phyloP scores from a whole-genome alignment of 1,140 invertebrate genomes.

The Euwallacea fornicatus region DNA sequence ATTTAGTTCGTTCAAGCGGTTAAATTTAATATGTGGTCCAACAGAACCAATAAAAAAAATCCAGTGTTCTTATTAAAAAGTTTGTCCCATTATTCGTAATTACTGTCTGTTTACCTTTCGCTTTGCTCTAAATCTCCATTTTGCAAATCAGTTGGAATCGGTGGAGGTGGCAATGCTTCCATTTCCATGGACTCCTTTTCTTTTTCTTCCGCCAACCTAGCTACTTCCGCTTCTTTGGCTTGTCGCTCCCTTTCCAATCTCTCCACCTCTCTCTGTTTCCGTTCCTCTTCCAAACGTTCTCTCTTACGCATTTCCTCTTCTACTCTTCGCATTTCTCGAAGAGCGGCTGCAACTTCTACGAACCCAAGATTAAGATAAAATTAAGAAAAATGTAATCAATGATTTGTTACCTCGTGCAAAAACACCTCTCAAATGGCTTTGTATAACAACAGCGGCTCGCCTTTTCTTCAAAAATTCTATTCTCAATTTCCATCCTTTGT shows the following conservation, averaged over 20 bases:
- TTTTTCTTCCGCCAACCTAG: conserved; percentile 25
- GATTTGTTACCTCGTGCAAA: conserved; percentile 67
- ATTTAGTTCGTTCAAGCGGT: no score
- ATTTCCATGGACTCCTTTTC: conserved; percentile 48
- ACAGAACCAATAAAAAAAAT: background rate
- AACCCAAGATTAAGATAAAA: background rate
- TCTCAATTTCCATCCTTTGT: conserved; percentile 82
- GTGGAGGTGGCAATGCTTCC: conserved; percentile 37
- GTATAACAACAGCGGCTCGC: conserved; percentile 85
- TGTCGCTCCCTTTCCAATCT: conserved; percentile 46
- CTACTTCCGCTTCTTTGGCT: conserved; percentile 52
- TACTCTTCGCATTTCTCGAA: conserved; percentile 86
- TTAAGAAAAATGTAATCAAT: background rate
- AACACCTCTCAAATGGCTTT: conserved; percentile 85
- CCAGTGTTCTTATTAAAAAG: no score
- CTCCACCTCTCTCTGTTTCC: conserved; percentile 53
- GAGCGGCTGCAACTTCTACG: conserved; percentile 73
- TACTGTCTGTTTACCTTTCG: conserved; percentile 53
- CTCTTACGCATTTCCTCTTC: conserved; percentile 87
- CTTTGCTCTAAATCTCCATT: conserved; percentile 55
- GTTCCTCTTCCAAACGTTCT: conserved; percentile 64
- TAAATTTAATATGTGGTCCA: no score
- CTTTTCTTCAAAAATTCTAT: conserved; percentile 81
- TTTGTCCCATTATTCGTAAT: conserved; percentile 8
- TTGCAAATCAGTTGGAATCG: conserved; percentile 24